These are phyloP conservation scores for Zophobas morio DNA, from an alignment of 1,140 invertebrate species.

Conservation along the genomic window DNA sequence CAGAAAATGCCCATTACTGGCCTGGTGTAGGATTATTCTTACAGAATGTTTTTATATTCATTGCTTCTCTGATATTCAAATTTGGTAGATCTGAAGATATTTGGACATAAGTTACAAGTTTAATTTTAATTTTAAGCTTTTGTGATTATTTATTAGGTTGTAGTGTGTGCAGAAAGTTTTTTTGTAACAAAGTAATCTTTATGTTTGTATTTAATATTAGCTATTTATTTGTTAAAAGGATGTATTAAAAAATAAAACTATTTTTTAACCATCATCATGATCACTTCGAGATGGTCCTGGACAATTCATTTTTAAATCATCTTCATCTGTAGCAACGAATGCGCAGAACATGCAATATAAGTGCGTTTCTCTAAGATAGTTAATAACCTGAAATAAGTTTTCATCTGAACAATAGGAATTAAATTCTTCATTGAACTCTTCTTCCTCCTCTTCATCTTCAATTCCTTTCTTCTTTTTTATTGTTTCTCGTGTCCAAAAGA, in stretches of 20 bases:
- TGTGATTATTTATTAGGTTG: background rate
- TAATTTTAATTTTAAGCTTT: background rate
- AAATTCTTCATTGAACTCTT: conserved; percentile 63
- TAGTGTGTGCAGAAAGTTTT: background rate
- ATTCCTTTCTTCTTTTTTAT: conserved; percentile 62
- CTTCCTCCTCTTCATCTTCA: conserved; percentile 62
- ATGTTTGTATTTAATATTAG: background rate
- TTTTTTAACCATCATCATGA: conserved; percentile 68
- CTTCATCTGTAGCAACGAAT: conserved; percentile 73
- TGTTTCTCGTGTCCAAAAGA: conserved; percentile 77
- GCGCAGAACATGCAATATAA: conserved; percentile 88
- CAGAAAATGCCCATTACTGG: conserved; percentile 71
- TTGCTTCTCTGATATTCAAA: conserved; percentile 92
- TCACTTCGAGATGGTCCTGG: conserved; percentile 77
- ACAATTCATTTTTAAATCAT: conserved; percentile 78
- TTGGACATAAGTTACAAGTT: conserved; percentile 68
- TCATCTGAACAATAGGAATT: conserved; percentile 65
- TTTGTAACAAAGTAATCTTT: background rate
- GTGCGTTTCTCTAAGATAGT: conserved; percentile 79
- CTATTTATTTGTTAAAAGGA: conserved; percentile 11
- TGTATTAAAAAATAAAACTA: too few species aligned
- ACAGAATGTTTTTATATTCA: conserved; percentile 96
- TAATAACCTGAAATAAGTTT: conserved; percentile 69
- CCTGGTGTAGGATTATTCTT: conserved; percentile 94
- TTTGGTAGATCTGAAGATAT: conserved; percentile 94